phyloP scores from a whole-genome alignment of 1,140 invertebrate genomes.

The Sycophila sp. region DNA sequence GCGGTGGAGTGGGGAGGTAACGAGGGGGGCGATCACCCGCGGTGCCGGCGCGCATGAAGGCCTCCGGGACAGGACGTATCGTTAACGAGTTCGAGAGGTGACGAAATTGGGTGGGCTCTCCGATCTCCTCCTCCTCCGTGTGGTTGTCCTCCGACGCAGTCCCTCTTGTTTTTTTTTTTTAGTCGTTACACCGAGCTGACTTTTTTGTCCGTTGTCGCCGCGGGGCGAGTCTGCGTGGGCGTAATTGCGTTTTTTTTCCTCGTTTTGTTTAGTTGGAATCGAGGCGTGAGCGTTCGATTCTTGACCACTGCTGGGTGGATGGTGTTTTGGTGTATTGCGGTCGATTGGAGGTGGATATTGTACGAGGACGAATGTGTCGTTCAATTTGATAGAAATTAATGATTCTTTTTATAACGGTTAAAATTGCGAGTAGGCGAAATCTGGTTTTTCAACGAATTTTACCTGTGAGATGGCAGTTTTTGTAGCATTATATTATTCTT shows the following conservation, averaged over 20 bases:
- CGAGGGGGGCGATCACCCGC: neutral
- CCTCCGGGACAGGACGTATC: neutral
- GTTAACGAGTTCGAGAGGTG: conserved; percentile 7
- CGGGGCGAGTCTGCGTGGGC: neutral
- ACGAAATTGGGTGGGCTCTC: conserved; percentile 9
- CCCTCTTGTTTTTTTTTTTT: neutral
- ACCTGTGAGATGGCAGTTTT: no score
- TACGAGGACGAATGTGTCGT: no score
- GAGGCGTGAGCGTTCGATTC: neutral
- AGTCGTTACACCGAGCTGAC: neutral
- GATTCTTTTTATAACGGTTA: no score
- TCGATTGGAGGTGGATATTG: neutral
- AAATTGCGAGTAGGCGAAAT: no score
- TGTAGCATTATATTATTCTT: no score
- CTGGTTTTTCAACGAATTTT: no score
- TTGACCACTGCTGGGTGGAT: neutral
- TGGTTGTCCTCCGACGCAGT: neutral
- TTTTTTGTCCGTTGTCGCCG: no score
- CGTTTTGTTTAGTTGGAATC: neutral
- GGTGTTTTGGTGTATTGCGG: neutral
- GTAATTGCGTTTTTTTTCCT: neutral
- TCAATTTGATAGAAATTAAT: no score
- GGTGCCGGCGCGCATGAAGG: neutral
- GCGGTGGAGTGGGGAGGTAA: no score
- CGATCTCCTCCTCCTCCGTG: neutral